A percentile compares a stretch with the other conserved stretches of the same genome.
Evolutionary conservation across 1,140 invertebrate genomes (phyloP).

Genomic region (Arion vulgaris): DNA sequence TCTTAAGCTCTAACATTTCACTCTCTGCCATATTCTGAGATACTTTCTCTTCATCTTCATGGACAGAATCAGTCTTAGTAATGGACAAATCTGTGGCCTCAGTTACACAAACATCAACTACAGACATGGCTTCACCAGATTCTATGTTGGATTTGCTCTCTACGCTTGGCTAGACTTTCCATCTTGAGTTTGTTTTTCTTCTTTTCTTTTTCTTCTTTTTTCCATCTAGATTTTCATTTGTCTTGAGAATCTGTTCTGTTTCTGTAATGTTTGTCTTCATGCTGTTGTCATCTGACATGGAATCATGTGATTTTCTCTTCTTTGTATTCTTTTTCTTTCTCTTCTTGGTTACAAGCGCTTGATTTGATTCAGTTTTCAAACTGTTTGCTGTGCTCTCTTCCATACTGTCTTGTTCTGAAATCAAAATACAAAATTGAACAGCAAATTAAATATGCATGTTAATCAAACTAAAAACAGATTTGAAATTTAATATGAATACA

Average conservation of each 20-base stretch:
- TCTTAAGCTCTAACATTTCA: neutral
- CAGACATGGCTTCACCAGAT: neutral
- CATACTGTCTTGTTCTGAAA: slow-evolving; percentile 16
- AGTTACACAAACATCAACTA: too few relatives aligned
- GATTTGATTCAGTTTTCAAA: slow-evolving; percentile 3
- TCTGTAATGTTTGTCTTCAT: neutral
- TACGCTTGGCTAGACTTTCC: neutral
- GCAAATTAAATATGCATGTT: too few relatives aligned
- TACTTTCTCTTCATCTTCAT: neutral
- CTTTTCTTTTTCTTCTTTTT: slow-evolving; percentile 19
- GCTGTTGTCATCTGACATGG: neutral
- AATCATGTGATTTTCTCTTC: neutral
- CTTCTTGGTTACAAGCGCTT: neutral
- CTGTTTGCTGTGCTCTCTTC: slow-evolving; percentile 14
- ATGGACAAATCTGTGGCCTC: neutral
- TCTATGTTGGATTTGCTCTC: neutral
- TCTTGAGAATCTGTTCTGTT: neutral
- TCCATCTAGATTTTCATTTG: neutral
- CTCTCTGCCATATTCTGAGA: neutral
- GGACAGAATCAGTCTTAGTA: neutral
- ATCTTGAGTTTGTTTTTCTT: neutral
- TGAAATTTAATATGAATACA: too few relatives aligned
- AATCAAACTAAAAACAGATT: too few relatives aligned
- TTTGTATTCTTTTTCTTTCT: slow-evolving; percentile 31
- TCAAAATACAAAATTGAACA: neutral